Percentiles rank a stretch among this genome's conserved stretches.
These are phyloP conservation scores for Raja brachyura DNA, from an alignment of 2,113 vertebrate genomes.

Conservation along the genomic window DNA sequence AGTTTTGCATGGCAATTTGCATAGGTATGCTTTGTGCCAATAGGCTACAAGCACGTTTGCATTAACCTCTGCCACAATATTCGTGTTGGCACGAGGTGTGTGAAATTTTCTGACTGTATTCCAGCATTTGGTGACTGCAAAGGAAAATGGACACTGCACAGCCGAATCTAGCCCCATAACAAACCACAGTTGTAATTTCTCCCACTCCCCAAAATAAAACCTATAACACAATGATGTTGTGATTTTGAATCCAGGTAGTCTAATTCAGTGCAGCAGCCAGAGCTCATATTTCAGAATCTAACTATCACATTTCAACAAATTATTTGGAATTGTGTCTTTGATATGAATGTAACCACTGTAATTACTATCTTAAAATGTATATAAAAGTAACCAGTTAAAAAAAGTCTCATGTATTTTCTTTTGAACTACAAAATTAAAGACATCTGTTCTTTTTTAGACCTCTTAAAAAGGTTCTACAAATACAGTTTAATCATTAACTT, in stretches of 20 bases:
- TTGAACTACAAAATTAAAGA: not conserved
- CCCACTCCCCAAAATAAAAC: not conserved
- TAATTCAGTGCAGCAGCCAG: not conserved
- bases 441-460: not conserved
- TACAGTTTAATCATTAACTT: slow-evolving; percentile 27
- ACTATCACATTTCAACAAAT: not conserved
- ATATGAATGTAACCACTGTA: not conserved
- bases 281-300: not conserved
- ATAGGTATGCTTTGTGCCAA: not conserved
- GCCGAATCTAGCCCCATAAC: not conserved
- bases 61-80: not conserved
- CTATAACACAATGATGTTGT: not conserved
- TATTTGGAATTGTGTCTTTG: not conserved
- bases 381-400: not conserved
- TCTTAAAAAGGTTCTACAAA: not conserved
- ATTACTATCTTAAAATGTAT: not conserved
- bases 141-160: not conserved
- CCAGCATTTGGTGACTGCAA: not conserved
- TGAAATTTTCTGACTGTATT: not conserved
- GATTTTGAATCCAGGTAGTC: not conserved
- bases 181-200: not conserved
- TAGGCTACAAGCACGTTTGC: not conserved
- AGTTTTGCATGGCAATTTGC: not conserved
- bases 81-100: not conserved
- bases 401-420: not conserved